A percentile compares a stretch with the other conserved stretches of the same genome.
phyloP scores from a whole-genome alignment of 2,888 invertebrate genomes.

The Dynastes hyllus region DNA sequence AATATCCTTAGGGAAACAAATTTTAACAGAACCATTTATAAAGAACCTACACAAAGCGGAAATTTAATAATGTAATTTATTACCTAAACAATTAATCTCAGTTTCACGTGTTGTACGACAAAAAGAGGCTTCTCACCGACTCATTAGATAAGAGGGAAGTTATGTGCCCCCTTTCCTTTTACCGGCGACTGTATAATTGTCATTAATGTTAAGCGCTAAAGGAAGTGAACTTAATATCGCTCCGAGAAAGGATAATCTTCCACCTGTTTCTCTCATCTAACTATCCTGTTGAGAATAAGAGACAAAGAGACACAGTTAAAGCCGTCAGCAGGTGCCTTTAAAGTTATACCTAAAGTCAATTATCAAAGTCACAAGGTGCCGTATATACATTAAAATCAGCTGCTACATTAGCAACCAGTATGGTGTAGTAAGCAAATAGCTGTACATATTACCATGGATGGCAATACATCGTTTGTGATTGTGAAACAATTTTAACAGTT shows the following conservation, averaged over 20 bases:
- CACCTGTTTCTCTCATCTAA: slow-evolving; percentile 14
- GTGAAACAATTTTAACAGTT: no score
- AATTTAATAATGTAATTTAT: no score
- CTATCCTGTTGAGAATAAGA: neutral
- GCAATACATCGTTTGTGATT: no score
- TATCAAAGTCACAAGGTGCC: slow-evolving; percentile 16
- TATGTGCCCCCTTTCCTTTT: neutral
- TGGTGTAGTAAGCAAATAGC: slow-evolving; percentile 12
- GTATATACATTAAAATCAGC: slow-evolving; percentile 31
- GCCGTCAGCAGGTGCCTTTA: slow-evolving; percentile 24
- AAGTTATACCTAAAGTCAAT: slow-evolving; percentile 19
- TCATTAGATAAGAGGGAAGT: no score
- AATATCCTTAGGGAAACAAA: no score
- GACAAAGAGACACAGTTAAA: slow-evolving; percentile 8
- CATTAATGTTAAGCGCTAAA: neutral
- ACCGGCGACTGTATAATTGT: neutral
- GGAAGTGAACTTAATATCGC: slow-evolving; percentile 28
- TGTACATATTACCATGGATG: neutral
- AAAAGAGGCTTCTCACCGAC: no score
- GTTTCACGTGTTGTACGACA: no score
- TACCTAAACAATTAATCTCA: no score
- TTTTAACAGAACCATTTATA: no score
- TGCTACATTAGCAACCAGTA: slow-evolving; percentile 13
- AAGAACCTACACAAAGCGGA: no score
- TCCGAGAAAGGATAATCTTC: slow-evolving; percentile 13